Percentiles rank a stretch among this genome's conserved stretches.
Evolutionary conservation across 1,140 invertebrate genomes (phyloP).

Genomic region (Zelostemma sp.): DNA sequence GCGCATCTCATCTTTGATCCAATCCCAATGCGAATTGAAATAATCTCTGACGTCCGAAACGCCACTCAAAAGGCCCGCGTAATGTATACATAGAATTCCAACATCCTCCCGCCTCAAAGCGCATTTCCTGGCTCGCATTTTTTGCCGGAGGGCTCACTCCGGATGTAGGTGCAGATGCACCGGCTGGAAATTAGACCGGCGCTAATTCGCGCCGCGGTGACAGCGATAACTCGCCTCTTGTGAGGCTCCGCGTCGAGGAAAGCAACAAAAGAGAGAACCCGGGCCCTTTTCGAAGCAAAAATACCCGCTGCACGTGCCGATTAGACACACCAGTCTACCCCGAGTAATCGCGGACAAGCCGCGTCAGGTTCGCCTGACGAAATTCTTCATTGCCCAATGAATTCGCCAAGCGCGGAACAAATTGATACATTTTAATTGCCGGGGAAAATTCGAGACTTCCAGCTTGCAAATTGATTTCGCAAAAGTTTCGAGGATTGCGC

Average conservation of each 20-base stretch:
- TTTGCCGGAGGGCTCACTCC: background rate
- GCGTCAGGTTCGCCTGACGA: background rate
- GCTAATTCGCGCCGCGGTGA: slow-evolving; percentile 29
- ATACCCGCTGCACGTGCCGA: slow-evolving; percentile 22
- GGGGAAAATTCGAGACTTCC: too few relatives aligned
- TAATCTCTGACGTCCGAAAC: background rate
- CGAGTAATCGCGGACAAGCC: background rate
- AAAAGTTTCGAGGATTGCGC: too few relatives aligned
- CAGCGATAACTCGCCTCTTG: slow-evolving; percentile 47
- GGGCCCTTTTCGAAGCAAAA: slow-evolving; percentile 35
- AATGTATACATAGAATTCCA: background rate
- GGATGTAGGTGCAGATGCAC: slow-evolving; percentile 12
- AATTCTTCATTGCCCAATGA: too few relatives aligned
- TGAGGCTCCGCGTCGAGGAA: slow-evolving; percentile 4
- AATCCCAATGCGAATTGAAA: slow-evolving; percentile 3
- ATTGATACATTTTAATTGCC: too few relatives aligned
- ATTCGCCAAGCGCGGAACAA: too few relatives aligned
- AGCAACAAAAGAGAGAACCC: slow-evolving; percentile 41
- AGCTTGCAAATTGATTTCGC: too few relatives aligned
- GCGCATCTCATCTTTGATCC: background rate
- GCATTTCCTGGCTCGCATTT: background rate
- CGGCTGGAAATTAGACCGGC: slow-evolving; percentile 15
- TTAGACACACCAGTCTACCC: background rate
- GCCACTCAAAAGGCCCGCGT: slow-evolving; percentile 4
- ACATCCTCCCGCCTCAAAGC: background rate